Evolutionary conservation across 2,797 vertebrate species (phyloP), one percentile per base, ranked within the genome.

Genomic region (Moxostoma hubbsi): DNA sequence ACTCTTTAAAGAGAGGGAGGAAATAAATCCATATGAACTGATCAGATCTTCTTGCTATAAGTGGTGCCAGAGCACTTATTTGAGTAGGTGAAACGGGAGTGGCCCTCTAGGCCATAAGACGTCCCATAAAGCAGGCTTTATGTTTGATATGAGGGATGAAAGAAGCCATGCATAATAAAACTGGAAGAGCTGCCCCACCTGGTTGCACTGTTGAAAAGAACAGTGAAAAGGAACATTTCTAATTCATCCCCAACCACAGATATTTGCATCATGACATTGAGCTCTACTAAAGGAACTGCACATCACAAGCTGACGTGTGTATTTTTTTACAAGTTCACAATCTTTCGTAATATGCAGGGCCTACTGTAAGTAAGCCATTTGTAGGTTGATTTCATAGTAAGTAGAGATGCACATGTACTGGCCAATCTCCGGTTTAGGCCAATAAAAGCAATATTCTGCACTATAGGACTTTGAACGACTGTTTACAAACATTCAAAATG

Each of bases 121-220:
- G 51, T 51, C 43, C 61, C 68, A 84, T 87, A 84, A 91, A 88
- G 84, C 70, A 80, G 80, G 65, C 69, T 80, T 81, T 84, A 80
- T 81, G 59, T 79, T 77, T 80, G 71, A 79, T 76, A 49, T 54
- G 74, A 76, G 77, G 79, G 73, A 81, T 73, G 71, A 46, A 85
- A 85, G 50, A 82, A 45, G 72, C 68, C 47, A 79, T 57, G 62
- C 73, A 46, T 77, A 73, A 76, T 72, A 75, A 66, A 77, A 45
- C 45, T 66, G 47, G 65, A 55, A 70, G 77, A 82, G 73, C 72
- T 16, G 24, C 74, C 63, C 57, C 59, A 75, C 70, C 75, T 13
- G 13, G 82, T 57, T 72, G 69, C 2, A 0, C 84, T 78, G 66
- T 82, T 65, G 36, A 81, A 73, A 76, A 72, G 85, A 36, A 72